Percentiles rank a stretch among this genome's conserved stretches.
Conservation (phyloP, 2,113 vertebrate genomes). For the Austrofundulus limnaeus region DNA sequence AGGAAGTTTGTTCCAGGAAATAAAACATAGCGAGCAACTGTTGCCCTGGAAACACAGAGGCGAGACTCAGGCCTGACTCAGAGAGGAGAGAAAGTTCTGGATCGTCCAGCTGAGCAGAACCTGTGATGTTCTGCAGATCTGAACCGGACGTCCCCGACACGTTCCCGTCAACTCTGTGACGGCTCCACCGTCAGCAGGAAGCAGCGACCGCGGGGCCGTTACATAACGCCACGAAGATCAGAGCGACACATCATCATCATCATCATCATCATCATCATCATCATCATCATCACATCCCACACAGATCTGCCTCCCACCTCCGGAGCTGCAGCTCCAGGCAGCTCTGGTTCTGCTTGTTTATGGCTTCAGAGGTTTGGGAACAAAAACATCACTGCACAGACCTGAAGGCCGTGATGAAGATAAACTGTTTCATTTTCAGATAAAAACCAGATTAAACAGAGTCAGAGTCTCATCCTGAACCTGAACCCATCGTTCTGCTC, state of each 20-base stretch:
- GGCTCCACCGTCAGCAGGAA: background rate
- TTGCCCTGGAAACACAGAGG: slow-evolving; percentile 32
- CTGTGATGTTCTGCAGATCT: background rate
- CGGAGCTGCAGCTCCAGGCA: background rate
- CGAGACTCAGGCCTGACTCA: background rate
- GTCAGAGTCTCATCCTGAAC: too few relatives aligned
- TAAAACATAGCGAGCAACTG: slow-evolving; percentile 12
- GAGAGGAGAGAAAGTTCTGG: background rate
- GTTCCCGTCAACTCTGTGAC: background rate
- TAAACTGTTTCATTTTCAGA: background rate
- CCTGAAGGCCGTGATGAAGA: too few relatives aligned
- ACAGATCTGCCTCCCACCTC: slow-evolving; percentile 32
- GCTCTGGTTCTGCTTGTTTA: background rate
- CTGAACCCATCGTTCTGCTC: too few relatives aligned
- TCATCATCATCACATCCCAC: slow-evolving; percentile 52
- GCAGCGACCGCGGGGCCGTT: slow-evolving; percentile 34
- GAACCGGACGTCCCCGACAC: background rate
- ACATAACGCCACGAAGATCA: slow-evolving; percentile 51
- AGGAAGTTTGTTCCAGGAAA: slow-evolving; percentile 6
- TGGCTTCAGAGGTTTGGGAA: too few relatives aligned
- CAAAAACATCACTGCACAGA: too few relatives aligned
- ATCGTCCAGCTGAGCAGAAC: background rate
- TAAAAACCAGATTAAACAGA: too few relatives aligned
- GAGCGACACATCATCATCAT: slow-evolving; percentile 44
- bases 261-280: too few relatives aligned